phyloP scores from a whole-genome alignment of 1,140 invertebrate species.

The Grapholita molesta region DNA sequence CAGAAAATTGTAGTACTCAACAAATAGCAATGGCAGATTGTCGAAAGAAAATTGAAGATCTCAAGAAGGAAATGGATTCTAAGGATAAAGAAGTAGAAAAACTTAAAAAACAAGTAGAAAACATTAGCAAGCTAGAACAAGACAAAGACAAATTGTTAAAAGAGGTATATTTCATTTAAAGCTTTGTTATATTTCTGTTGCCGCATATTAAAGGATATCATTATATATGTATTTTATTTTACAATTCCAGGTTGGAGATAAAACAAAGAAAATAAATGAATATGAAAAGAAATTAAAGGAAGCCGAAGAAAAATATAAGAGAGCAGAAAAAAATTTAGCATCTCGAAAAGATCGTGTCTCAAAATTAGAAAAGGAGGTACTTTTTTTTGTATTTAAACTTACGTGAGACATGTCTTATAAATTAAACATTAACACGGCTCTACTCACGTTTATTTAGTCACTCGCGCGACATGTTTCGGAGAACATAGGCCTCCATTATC shows the following conservation, averaged over 20 bases:
- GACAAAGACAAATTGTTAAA: constrained; percentile 76
- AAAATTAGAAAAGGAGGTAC: constrained; percentile 81
- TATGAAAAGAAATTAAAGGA: constrained; percentile 80
- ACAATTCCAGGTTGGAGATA: constrained; percentile 75
- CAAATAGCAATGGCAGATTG: constrained; percentile 76
- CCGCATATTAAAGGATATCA: too few relatives aligned
- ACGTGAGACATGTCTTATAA: too few relatives aligned
- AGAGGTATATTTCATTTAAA: constrained; percentile 51
- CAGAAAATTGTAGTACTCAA: constrained; percentile 69
- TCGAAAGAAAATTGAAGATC: constrained; percentile 77
- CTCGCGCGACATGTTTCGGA: too few relatives aligned
- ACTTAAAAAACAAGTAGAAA: constrained; percentile 79
- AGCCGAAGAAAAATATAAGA: constrained; percentile 80
- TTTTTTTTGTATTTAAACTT: too few relatives aligned
- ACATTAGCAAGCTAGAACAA: constrained; percentile 66
- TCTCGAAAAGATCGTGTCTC: constrained; percentile 80
- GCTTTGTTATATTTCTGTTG: too few relatives aligned
- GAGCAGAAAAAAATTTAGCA: constrained; percentile 78
- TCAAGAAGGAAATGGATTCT: constrained; percentile 77
- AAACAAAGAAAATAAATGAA: constrained; percentile 78
- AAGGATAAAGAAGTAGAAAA: constrained; percentile 80
- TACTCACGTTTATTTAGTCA: too few relatives aligned
- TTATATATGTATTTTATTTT: neutral
- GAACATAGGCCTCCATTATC: too few relatives aligned
- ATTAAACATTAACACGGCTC: too few relatives aligned